Base-by-base conservation (phyloP, 2,888 invertebrate genomes). In the Megastigmus dorsalis region DNA sequence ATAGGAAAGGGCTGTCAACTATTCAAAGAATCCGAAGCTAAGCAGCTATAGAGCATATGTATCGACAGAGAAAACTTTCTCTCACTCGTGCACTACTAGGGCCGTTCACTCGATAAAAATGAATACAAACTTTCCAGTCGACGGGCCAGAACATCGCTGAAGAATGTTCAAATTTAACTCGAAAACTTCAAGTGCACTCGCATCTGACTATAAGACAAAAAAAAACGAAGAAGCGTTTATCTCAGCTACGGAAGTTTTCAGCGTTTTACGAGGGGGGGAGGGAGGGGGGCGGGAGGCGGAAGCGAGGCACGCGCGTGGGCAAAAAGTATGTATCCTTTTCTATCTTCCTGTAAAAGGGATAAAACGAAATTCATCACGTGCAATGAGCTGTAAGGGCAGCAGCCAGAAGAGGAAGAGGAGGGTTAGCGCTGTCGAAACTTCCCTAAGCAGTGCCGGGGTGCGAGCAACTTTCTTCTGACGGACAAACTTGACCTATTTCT, bases 401-500 rank as follows among this genome's bases (percentile, higher is more conserved):
- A 3, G 1, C 4, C 13, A 23, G n/a, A n/a, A n/a, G n/a, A n/a
- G n/a, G n/a, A n/a, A n/a, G n/a, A n/a, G n/a, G n/a, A n/a, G n/a
- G n/a, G n/a, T n/a, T 6, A 18, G 13, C 18, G 6, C 15, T 1
- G 23, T n/a, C n/a, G n/a, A 50, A 63, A 63, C 50, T 63, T 63
- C n/a, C 52, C n/a, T 28, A 52, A 48, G 2, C n/a, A 28, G 15
- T n/a, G n/a, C n/a, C n/a, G n/a, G n/a, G 9, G 4, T 15, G 26
- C 36, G 26, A 23, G 10, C 33, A 63, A 63, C 23, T 63, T 63
- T 5, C 43, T 43, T 28, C 20, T n/a, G n/a, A 45, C 50, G 23
- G 26, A 23, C 9, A 63, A 50, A 63, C 50, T 50, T 50, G 63
- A 63, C 38, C 50, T 50, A 63, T 63, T 63, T 63, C 20, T 23